Conservation (phyloP, 2,797 vertebrate species). For the Anniella stebbinsi region DNA sequence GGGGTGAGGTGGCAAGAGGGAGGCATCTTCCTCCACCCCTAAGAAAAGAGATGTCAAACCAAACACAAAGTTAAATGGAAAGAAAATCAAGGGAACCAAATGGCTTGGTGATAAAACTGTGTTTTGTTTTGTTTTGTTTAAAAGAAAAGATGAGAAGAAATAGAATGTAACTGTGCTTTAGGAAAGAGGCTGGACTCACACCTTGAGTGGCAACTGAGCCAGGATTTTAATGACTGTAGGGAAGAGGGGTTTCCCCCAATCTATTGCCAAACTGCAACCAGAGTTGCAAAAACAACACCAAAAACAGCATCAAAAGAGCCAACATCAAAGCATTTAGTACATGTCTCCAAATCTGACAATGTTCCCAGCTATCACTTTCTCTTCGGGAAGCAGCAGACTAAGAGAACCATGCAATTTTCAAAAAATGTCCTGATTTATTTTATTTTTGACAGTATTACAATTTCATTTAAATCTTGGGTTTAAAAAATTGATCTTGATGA, state of each 20-base stretch:
- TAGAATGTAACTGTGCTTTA: not conserved
- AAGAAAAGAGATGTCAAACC: constrained; percentile 45
- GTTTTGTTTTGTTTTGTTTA: constrained; percentile 2
- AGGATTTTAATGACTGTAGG: not conserved
- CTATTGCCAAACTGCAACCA: constrained; percentile 38
- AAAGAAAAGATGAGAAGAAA: constrained; percentile 10
- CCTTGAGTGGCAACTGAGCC: not conserved
- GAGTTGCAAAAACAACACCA: constrained; percentile 9
- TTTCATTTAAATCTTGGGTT: not conserved
- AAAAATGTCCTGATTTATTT: not conserved
- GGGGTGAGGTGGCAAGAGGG: too few relatives aligned
- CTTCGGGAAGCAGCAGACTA: not conserved
- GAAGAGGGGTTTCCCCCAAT: not conserved
- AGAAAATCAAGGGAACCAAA: constrained; percentile 63
- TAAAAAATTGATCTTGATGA: not conserved
- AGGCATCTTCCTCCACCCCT: not conserved
- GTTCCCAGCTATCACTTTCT: not conserved
- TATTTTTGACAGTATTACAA: not conserved
- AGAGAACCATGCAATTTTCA: not conserved
- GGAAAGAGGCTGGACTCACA: constrained; percentile 12
- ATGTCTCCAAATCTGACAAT: not conserved
- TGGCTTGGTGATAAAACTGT: constrained; percentile 44
- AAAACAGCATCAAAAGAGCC: constrained; percentile 33
- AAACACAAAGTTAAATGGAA: constrained; percentile 42
- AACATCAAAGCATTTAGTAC: not conserved